Evolutionary conservation across 2,797 vertebrate genomes (phyloP).

Genomic region (Pelochelys cantorii): DNA sequence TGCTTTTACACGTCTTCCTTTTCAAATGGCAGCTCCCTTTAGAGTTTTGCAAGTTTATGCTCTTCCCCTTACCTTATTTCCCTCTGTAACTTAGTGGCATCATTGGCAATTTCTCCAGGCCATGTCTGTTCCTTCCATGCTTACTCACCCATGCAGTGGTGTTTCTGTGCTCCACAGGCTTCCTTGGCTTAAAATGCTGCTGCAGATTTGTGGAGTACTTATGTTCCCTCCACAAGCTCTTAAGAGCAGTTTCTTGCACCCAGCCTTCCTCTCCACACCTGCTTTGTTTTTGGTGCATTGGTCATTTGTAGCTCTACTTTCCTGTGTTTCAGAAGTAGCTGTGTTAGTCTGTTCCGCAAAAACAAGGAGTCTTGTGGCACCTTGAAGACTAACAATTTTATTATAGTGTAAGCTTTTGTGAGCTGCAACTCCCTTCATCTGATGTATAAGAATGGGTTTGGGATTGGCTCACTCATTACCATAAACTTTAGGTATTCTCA

Average conservation of each 20-base stretch:
- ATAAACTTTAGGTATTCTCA: no score
- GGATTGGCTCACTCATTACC: no score
- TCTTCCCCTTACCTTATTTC: conserved; percentile 15
- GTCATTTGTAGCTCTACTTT: neutral
- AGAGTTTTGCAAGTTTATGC: neutral
- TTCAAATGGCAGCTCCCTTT: conserved; percentile 25
- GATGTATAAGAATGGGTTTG: no score
- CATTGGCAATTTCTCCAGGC: conserved; percentile 37
- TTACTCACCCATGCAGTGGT: conserved; percentile 36
- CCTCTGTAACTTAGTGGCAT: conserved; percentile 54
- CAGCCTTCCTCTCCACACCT: conserved; percentile 4
- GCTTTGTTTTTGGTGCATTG: neutral
- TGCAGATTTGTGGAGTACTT: conserved; percentile 28
- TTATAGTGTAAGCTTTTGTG: no score
- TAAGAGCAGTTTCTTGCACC: conserved; percentile 11
- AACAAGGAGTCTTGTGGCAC: no score
- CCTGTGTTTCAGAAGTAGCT: neutral
- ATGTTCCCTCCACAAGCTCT: neutral
- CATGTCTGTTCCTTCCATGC: conserved; percentile 37
- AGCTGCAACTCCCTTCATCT: no score
- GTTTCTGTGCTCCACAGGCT: conserved; percentile 15
- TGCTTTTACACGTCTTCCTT: neutral
- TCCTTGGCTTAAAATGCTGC: conserved; percentile 32
- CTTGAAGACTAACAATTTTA: no score
- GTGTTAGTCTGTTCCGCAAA: no score